A percentile compares a stretch with the other conserved stretches of the same genome.
phyloP scores from a whole-genome alignment of 2,888 invertebrate genomes.

The Drosophila colorata region DNA sequence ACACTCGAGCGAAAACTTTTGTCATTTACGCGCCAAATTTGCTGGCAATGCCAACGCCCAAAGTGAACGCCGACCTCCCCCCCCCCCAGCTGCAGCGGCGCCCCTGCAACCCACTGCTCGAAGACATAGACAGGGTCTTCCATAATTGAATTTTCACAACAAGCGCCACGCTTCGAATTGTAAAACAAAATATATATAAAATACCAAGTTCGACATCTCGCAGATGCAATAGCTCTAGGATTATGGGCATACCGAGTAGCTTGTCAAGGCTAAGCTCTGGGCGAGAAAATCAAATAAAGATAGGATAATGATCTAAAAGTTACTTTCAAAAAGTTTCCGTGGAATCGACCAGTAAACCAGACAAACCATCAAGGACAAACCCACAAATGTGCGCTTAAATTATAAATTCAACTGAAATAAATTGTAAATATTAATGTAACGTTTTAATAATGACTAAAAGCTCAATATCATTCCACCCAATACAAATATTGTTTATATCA shows the following conservation, averaged over 20 bases:
- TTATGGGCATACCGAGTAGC: constrained; percentile 24
- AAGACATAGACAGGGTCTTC: constrained; percentile 6
- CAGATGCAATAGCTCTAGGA: constrained; percentile 17
- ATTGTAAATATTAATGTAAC: too few relatives aligned
- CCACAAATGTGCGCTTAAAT: not conserved
- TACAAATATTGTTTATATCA: too few relatives aligned
- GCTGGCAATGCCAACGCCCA: constrained; percentile 26
- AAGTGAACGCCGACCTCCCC: too few relatives aligned
- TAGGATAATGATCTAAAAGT: constrained; percentile 3
- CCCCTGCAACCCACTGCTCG: not conserved
- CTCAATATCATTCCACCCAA: too few relatives aligned
- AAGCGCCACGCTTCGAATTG: constrained; percentile 46
- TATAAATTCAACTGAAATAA: not conserved
- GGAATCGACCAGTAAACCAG: not conserved
- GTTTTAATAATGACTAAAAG: too few relatives aligned
- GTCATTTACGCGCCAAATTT: constrained; percentile 78
- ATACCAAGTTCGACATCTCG: constrained; percentile 33
- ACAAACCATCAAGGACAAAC: too few relatives aligned
- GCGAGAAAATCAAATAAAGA: not conserved
- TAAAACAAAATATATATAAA: constrained; percentile 27
- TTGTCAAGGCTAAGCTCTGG: constrained; percentile 14
- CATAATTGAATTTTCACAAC: constrained; percentile 76
- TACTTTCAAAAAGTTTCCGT: not conserved
- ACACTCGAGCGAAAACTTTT: constrained; percentile 75
- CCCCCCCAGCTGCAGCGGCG: not conserved